Conservation (phyloP, 1,140 invertebrate species). For the Augochlora pura region DNA sequence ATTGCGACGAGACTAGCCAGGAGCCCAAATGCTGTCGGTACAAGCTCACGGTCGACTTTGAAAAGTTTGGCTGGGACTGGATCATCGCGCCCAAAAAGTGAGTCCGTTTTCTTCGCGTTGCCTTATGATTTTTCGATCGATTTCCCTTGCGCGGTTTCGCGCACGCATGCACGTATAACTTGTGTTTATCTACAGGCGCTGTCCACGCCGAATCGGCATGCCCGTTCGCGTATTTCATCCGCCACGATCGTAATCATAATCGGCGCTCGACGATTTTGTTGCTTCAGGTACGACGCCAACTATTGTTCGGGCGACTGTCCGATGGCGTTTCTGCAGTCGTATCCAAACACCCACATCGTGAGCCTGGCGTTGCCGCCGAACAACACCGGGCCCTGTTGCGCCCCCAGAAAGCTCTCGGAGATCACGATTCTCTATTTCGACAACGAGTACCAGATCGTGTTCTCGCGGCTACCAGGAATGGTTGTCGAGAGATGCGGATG, state of each 20-base stretch:
- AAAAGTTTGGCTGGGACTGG: constrained; percentile 98
- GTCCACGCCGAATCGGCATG: no score
- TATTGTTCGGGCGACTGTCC: constrained; percentile 98
- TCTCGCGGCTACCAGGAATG: constrained; percentile 94
- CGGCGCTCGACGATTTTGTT: constrained; percentile 23
- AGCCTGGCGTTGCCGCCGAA: constrained; percentile 85
- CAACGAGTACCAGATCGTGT: constrained; percentile 92
- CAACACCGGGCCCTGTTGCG: constrained; percentile 92
- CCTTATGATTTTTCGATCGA: no score
- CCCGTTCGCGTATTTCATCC: no score
- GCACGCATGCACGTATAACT: no score
- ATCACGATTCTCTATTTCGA: constrained; percentile 97
- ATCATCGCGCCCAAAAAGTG: constrained; percentile 95
- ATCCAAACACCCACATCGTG: constrained; percentile 96
- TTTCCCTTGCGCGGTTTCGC: no score
- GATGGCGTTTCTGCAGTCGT: constrained; percentile 92
- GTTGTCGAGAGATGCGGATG: constrained; percentile 96
- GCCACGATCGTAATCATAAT: no score
- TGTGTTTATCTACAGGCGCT: no score
- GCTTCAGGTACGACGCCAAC: constrained; percentile 92
- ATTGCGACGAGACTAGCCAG: constrained; percentile 88
- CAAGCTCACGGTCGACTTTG: constrained; percentile 96
- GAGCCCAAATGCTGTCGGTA: constrained; percentile 94
- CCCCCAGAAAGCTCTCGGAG: constrained; percentile 92
- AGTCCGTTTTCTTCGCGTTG: constrained; percentile 46